phyloP scores from a whole-genome alignment of 2,888 invertebrate species.

The Rhagium mordax region DNA sequence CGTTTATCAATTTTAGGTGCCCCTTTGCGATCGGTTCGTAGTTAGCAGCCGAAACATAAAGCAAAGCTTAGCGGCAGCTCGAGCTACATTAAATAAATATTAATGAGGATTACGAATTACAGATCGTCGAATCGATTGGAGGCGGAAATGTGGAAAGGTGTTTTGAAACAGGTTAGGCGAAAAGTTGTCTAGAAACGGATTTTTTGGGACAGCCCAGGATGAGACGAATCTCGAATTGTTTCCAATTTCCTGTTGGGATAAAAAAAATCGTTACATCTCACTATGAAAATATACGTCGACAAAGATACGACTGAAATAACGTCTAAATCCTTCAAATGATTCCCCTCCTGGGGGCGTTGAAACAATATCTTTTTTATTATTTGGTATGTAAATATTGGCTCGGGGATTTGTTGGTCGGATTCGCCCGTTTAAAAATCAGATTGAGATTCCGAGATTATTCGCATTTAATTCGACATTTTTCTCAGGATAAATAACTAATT shows the following conservation, averaged over 20 bases:
- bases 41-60: constrained; percentile 11
- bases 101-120: constrained; percentile 18
- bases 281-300: background rate
- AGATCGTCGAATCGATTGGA: constrained; percentile 18
- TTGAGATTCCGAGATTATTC: background rate
- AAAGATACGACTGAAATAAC: background rate
- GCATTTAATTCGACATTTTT: background rate
- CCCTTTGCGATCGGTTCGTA: constrained; percentile 4
- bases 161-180: background rate
- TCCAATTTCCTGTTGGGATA: background rate
- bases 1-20: constrained; percentile 41
- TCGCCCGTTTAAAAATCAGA: background rate
- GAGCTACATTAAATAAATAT: constrained; percentile 25
- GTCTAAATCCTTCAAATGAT: background rate
- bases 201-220: background rate
- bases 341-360: background rate
- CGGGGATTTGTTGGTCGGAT: background rate
- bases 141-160: too few relatives aligned
- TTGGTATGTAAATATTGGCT: background rate
- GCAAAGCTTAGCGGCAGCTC: constrained; percentile 1
- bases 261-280: background rate
- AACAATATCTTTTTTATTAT: too few relatives aligned
- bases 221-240: too few relatives aligned
- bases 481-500: too few relatives aligned
- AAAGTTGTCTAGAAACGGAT: background rate